Evolutionary conservation across 2,888 invertebrate species (phyloP).

Genomic region (Thereva nobilitata): DNA sequence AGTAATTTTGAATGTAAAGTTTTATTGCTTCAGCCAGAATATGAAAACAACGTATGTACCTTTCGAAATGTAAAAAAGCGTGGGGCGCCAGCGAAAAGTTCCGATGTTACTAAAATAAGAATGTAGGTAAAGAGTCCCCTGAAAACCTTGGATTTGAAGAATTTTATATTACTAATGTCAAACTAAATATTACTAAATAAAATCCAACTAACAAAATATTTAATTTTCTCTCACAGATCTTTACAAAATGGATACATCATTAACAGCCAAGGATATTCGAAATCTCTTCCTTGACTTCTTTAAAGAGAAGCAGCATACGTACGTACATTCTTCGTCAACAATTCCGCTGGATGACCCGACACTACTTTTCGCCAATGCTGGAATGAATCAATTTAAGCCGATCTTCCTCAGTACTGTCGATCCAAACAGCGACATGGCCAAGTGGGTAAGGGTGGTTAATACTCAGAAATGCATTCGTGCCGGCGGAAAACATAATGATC

Average conservation of each 20-base stretch:
- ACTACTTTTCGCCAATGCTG: constrained; percentile 96
- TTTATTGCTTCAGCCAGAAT: too few species aligned
- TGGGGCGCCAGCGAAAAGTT: too few species aligned
- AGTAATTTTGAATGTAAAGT: too few species aligned
- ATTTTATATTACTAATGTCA: too few species aligned
- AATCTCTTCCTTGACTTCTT: constrained; percentile 89
- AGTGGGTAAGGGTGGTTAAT: constrained; percentile 86
- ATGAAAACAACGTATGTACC: too few species aligned
- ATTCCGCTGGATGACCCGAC: constrained; percentile 98
- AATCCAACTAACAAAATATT: not conserved
- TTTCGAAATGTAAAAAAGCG: too few species aligned
- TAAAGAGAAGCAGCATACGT: constrained; percentile 82
- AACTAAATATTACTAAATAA: too few species aligned
- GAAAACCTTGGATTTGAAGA: too few species aligned
- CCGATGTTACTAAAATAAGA: too few species aligned
- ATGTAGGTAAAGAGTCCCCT: too few species aligned
- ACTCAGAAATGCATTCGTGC: constrained; percentile 99
- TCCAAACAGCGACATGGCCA: constrained; percentile 94
- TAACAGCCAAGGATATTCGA: constrained; percentile 80
- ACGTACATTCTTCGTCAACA: constrained; percentile 96
- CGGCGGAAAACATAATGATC: constrained; percentile 98
- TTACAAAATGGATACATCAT: constrained; percentile 39
- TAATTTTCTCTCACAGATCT: not conserved
- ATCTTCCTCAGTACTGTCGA: constrained; percentile 96
- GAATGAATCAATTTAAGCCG: constrained; percentile 99